A percentile compares a stretch with the other conserved stretches of the same genome.
phyloP scores from a whole-genome alignment of 2,113 vertebrate species.

The Formicarius rufipectus region DNA sequence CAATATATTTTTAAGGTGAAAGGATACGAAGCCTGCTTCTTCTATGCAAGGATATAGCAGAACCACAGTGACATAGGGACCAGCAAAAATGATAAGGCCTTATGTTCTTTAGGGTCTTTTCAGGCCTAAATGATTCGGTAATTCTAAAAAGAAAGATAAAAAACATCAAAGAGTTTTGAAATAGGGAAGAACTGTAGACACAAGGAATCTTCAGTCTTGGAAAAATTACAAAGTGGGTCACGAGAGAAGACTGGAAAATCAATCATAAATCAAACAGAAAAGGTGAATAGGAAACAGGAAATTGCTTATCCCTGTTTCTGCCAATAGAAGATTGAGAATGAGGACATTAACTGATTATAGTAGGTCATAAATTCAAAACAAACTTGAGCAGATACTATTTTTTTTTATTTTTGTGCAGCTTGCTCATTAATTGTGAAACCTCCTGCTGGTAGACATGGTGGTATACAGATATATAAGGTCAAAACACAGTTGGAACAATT shows the following conservation, averaged over 20 bases:
- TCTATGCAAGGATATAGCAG: neutral
- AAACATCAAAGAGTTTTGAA: neutral
- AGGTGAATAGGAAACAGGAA: neutral
- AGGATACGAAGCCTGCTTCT: neutral
- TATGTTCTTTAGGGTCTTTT: neutral
- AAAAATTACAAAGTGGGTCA: neutral
- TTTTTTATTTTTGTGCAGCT: neutral
- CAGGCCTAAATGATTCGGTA: neutral
- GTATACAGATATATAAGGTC: neutral
- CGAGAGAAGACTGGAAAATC: neutral
- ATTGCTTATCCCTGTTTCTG: neutral
- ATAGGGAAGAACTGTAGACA: neutral
- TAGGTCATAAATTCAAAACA: neutral
- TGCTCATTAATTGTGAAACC: neutral
- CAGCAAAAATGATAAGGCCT: neutral
- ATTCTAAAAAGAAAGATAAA: neutral
- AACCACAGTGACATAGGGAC: neutral
- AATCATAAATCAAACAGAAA: neutral
- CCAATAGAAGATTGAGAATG: neutral
- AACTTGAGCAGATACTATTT: neutral
- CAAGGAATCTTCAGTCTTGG: neutral
- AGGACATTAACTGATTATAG: neutral
- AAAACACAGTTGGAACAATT: neutral
- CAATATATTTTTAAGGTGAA: neutral
- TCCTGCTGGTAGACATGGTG: neutral